These are phyloP conservation scores for Asbolus verrucosus DNA, from an alignment of 1,140 invertebrate species.

Conservation along the genomic window DNA sequence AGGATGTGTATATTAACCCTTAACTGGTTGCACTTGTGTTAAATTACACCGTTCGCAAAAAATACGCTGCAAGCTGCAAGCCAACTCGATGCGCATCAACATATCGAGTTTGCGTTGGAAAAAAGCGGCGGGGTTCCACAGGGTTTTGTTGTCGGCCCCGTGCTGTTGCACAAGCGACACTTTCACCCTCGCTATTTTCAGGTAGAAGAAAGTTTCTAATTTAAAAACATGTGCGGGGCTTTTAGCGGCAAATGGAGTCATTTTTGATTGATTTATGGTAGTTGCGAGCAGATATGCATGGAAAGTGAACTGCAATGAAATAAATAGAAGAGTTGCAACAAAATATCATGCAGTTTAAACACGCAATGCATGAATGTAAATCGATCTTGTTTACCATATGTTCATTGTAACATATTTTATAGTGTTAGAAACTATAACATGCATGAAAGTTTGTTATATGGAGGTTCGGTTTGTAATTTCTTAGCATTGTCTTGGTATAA, in stretches of 20 bases:
- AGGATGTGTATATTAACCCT: too few relatives aligned
- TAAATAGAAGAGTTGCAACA: constrained; percentile 43
- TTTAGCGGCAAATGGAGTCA: not conserved
- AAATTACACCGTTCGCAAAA: not conserved
- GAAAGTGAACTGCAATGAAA: constrained; percentile 41
- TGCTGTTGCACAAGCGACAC: too few relatives aligned
- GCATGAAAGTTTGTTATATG: constrained; percentile 45
- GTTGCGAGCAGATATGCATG: constrained; percentile 29
- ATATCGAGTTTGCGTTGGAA: not conserved
- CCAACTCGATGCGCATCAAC: not conserved
- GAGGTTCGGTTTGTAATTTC: constrained; percentile 33
- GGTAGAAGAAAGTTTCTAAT: too few relatives aligned
- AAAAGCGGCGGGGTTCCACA: too few relatives aligned
- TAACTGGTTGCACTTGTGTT: too few relatives aligned
- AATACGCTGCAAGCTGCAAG: not conserved
- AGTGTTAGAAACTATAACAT: constrained; percentile 44
- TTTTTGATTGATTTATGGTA: constrained; percentile 34
- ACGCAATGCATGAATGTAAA: constrained; percentile 45
- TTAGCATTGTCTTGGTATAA: constrained; percentile 38
- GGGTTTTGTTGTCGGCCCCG: too few relatives aligned
- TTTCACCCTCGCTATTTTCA: too few relatives aligned
- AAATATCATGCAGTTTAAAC: constrained; percentile 44
- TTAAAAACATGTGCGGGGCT: too few relatives aligned
- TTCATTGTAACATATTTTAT: constrained; percentile 46
- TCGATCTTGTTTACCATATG: constrained; percentile 44